Evolutionary conservation across 2,888 invertebrate genomes (phyloP).

Genomic region (Drosophila paramelanica): DNA sequence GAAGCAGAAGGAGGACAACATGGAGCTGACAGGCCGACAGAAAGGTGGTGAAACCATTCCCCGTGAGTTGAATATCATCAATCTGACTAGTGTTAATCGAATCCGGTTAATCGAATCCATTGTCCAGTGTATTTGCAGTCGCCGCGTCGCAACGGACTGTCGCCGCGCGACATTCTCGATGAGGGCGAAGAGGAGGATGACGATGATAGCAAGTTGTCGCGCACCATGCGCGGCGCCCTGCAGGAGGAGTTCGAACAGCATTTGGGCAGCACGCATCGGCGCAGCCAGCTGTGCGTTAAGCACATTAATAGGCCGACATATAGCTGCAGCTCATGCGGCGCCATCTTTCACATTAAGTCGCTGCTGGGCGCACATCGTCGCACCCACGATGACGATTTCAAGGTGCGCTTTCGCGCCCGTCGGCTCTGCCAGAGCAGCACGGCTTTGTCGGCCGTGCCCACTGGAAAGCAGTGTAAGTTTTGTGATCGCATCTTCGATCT

Average conservation of each 20-base stretch:
- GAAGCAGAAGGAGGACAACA: constrained; percentile 17
- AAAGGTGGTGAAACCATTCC: constrained; percentile 4
- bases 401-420: constrained; percentile 42
- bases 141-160: constrained; percentile 63
- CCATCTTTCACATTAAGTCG: constrained; percentile 64
- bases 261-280: constrained; percentile 1
- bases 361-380: constrained; percentile 61
- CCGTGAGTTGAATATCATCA: constrained; percentile 25
- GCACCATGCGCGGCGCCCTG: constrained; percentile 7
- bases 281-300: constrained; percentile 28
- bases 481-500: constrained; percentile 67
- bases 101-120: background rate
- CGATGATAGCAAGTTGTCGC: constrained; percentile 3
- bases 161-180: constrained; percentile 46
- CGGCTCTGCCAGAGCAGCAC: constrained; percentile 14
- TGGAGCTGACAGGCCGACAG: background rate
- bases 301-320: constrained; percentile 39
- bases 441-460: background rate
- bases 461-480: constrained; percentile 51
- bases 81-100: too few species aligned
- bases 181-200: constrained; percentile 29
- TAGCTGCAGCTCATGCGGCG: constrained; percentile 58
- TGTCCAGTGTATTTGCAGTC: constrained; percentile 40
- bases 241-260: constrained; percentile 24
- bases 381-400: constrained; percentile 64